phyloP scores from a whole-genome alignment of 2,797 vertebrate species.

The Poeciliopsis turneri region DNA sequence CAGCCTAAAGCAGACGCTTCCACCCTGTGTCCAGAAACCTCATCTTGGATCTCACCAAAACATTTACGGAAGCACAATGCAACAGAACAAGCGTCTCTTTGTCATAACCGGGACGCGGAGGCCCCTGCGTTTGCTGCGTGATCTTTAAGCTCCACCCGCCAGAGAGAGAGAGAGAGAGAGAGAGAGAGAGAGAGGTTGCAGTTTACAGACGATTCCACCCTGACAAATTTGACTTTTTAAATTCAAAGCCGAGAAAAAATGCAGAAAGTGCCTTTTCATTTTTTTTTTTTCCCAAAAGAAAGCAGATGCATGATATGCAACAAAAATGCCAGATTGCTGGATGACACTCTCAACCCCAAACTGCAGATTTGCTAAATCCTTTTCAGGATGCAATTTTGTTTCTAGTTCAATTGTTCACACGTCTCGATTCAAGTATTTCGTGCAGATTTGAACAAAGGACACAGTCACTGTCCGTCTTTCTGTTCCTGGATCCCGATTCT shows the following conservation, averaged over 20 bases:
- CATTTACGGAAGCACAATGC: slow-evolving; percentile 47
- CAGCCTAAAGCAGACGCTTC: slow-evolving; percentile 19
- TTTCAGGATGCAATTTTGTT: neutral
- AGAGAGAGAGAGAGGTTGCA: slow-evolving; percentile 14
- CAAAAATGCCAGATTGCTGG: neutral
- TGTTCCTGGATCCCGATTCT: neutral
- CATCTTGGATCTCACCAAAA: slow-evolving; percentile 50
- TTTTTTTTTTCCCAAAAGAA: neutral
- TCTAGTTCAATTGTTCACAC: neutral
- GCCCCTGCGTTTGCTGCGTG: slow-evolving; percentile 53
- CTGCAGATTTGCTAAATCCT: neutral
- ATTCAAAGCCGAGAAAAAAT: neutral
- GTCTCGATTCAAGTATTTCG: neutral
- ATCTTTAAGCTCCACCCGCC: slow-evolving; percentile 48
- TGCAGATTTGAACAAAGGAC: neutral
- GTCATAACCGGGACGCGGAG: slow-evolving; percentile 48
- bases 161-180: neutral
- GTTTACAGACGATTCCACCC: slow-evolving; percentile 25
- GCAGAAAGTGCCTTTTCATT: neutral
- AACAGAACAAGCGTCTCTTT: slow-evolving; percentile 69
- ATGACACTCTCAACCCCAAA: neutral
- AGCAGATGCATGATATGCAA: neutral
- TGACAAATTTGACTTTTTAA: neutral
- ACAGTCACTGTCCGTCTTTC: neutral
- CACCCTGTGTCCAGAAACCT: slow-evolving; percentile 19